Base-by-base conservation (phyloP, 2,888 invertebrate genomes). In the Athalia rosae region DNA sequence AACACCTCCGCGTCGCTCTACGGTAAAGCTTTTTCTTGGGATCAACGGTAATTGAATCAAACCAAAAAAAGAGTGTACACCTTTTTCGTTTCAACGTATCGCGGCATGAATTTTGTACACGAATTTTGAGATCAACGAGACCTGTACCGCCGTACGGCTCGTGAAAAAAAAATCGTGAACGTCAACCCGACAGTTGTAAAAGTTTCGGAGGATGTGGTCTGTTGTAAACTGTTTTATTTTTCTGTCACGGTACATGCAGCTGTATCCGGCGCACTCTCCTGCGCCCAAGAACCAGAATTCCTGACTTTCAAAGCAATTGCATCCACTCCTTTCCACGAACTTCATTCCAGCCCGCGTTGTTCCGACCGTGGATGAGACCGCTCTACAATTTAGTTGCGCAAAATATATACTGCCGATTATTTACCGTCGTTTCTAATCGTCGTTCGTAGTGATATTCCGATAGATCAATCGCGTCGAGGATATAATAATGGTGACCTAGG, bases 161-260 rank as follows among this genome's bases (percentile, higher is more conserved):
- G 43, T 62, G n/a, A n/a, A 11, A 3, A 43, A 4, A 66, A 41
- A 53, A 41, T 53, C n/a, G 41, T 53, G 15, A 11, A 15, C 48
- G 28, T 28, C 28, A 28, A 28, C 41, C 41, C 50, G 13, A n/a
- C 53, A n/a, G 11, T 47, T 4, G 47, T 63, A n/a, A 13, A 56
- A 45, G 56, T 13, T 56, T 71, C 67, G 67, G 13, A 71, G 71
- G 71, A 71, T 71, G 71, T 71, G 58, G 71, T 8, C 50, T 67
- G 50, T 58, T 71, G 58, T 58, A 71, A 48, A 74, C 7, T 78
- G 64, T 56, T 80, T 76, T 76, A 69, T 50, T 83, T 86, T 86
- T 85, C 83, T 84, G 86, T 87, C 86, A 87, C 86, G 86, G 86
- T 86, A 81, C 82, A 83, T 83, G 84, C 81, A 80, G 83, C 81